Evolutionary conservation across 2,797 vertebrate genomes (phyloP).

Genomic region (Eulemur albifrons): DNA sequence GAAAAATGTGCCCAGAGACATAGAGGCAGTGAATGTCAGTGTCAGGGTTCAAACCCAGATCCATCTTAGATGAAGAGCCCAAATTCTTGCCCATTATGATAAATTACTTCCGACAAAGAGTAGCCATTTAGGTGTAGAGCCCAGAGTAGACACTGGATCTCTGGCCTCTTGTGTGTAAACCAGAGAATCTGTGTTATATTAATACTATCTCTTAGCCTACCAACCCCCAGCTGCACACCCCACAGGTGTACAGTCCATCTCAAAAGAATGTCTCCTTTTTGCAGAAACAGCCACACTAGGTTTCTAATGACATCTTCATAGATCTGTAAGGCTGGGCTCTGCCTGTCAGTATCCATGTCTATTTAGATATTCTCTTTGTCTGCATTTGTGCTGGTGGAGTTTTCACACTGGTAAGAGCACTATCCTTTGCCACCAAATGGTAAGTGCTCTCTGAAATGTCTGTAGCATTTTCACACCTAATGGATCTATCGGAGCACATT

Average conservation of each 20-base stretch:
- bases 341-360: not conserved
- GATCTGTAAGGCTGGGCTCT: not conserved
- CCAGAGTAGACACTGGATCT: too few relatives aligned
- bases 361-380: not conserved
- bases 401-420: not conserved
- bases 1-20: not conserved
- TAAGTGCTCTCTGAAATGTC: not conserved
- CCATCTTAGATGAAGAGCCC: not conserved
- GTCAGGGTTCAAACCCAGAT: not conserved
- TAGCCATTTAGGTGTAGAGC: not conserved
- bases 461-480: not conserved
- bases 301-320: not conserved
- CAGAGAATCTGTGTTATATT: not conserved
- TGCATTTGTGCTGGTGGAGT: not conserved
- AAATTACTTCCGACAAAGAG: not conserved
- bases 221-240: not conserved
- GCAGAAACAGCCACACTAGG: not conserved
- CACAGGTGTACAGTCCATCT: not conserved
- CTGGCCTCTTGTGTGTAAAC: not conserved
- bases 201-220: not conserved
- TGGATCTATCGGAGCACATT: constrained; percentile 26
- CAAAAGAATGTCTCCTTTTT: not conserved
- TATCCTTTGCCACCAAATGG: not conserved
- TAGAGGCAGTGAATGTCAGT: not conserved
- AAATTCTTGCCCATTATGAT: not conserved